Evolutionary conservation across 1,140 invertebrate species (phyloP), one percentile per base, ranked within the genome.

Genomic region (Meloidogyne chitwoodi): DNA sequence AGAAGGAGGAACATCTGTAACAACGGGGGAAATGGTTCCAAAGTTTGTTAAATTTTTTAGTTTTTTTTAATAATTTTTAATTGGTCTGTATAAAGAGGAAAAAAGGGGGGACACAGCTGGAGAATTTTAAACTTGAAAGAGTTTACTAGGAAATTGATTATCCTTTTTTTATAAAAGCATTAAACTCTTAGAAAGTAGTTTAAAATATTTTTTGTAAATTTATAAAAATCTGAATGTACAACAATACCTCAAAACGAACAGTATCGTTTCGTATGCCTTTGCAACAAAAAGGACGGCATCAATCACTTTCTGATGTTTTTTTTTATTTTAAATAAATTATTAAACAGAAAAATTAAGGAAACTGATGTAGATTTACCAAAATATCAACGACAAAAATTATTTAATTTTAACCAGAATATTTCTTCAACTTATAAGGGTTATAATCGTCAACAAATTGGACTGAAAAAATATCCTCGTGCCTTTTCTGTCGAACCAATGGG

Each of bases 1-100:
- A 26, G 38, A 71, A 31, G 44, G 80, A 24, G 62, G 78, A 83
- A 81, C 48, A 76, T 80, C 78, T 38, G 16, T 24, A 24, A 44
- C 48, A 31, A 41, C 12, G 4, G 27, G n/a, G n/a, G n/a, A 24
- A 26, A 38, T 34, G n/a, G 26, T n/a, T 38, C 22, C n/a, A 44
- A 27, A 2, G 44, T 38, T 16, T 10, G 31, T 27, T 31, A 31
- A 38, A 22, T 31, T 61, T 34, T 65, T 22, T 77, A 63, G 11
- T 8, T 11, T 14, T 29, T 44, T 8, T 48, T 62, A 26, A 56
- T 74, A 74, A n/a, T 10, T 69, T 56, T 29, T 56, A 44, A 76
- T 16, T 65, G 19, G 76, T 64, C 44, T 22, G 19, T 24, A n/a
- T n/a, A n/a, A n/a, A n/a, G n/a, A n/a, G 11, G 26, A 44, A 24